Base-by-base conservation (phyloP, 2,888 invertebrate species). In the Tethea ocularis region DNA sequence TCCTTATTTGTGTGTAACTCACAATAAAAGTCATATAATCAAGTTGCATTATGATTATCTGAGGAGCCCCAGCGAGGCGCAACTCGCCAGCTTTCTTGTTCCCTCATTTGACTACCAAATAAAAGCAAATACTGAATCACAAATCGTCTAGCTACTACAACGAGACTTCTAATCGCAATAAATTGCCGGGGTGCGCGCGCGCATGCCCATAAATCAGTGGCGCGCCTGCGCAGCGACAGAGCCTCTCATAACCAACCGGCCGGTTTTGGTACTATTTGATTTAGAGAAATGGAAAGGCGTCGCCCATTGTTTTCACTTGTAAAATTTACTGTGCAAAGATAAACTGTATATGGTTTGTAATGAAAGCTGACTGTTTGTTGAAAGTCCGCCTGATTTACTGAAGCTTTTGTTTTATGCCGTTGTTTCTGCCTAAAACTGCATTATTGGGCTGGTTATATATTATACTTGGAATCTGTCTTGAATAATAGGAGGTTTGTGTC, bases 231-330 rank as follows among this genome's bases (percentile, higher is more conserved):
- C 73, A 69, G 59, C 71, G 76, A 76, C 80, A 78, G 75, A 73
- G 69, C 74, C 72, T 63, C 77, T 80, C 82, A 82, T 82, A 82
- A 80, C 71, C 59, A 59, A 62, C n/a, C 53, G 51, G 52, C 71
- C 69, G 66, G 72, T 69, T 74, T 73, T 62, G 67, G 74, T 64
- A 71, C 74, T 77, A 66, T 79, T 86, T 84, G 86, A 87, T 85
- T 87, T 84, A 84, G 85, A 84, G 86, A 86, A 87, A 87, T 82
- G 78, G 83, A 80, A 86, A 86, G 86, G 85, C 82, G 82, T 81
- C 78, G 78, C 72, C 73, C 73, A 82, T 87, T 86, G 87, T 87
- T 88, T 87, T 86, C 87, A 77, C 84, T 82, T 77, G 77, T 54
- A 82, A 84, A 84, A 86, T 83, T 80, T 82, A 84, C 82, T 78